Conservation (phyloP, 1,140 invertebrate genomes). For the Nylanderia fulva region DNA sequence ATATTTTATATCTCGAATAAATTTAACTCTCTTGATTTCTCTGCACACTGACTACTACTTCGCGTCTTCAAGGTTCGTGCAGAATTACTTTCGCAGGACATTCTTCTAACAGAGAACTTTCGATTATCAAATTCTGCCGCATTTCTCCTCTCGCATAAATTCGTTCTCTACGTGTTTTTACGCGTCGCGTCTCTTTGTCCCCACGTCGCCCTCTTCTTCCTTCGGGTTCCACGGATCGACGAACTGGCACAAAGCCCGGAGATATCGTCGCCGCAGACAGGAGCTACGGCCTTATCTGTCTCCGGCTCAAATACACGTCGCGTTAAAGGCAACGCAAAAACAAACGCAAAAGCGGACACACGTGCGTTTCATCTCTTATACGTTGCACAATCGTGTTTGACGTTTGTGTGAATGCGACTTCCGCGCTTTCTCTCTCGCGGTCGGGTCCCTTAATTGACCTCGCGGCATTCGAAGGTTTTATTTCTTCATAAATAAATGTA, state of each 20-base stretch:
- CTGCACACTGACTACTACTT: background rate
- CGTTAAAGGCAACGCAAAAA: constrained; percentile 47
- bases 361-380: constrained; percentile 50
- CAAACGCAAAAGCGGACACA: constrained; percentile 22
- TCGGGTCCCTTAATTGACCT: constrained; percentile 68
- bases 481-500: constrained; percentile 29
- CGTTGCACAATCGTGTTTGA: constrained; percentile 70
- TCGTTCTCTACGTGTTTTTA: constrained; percentile 29
- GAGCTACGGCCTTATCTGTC: constrained; percentile 39
- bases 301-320: constrained; percentile 16
- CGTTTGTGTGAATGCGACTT: constrained; percentile 76
- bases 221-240: constrained; percentile 14
- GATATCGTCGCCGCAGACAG: constrained; percentile 25
- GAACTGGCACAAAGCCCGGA: constrained; percentile 53
- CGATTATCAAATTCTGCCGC: constrained; percentile 9
- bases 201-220: background rate
- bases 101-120: background rate
- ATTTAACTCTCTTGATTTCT: background rate
- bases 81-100: background rate
- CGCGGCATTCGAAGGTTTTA: background rate
- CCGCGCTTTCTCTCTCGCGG: constrained; percentile 74
- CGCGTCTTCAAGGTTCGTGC: background rate
- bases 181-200: constrained; percentile 31
- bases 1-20: background rate
- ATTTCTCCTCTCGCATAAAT: constrained; percentile 30